phyloP scores from a whole-genome alignment of 2,888 invertebrate species.

The Epistrophe grossulariae region DNA sequence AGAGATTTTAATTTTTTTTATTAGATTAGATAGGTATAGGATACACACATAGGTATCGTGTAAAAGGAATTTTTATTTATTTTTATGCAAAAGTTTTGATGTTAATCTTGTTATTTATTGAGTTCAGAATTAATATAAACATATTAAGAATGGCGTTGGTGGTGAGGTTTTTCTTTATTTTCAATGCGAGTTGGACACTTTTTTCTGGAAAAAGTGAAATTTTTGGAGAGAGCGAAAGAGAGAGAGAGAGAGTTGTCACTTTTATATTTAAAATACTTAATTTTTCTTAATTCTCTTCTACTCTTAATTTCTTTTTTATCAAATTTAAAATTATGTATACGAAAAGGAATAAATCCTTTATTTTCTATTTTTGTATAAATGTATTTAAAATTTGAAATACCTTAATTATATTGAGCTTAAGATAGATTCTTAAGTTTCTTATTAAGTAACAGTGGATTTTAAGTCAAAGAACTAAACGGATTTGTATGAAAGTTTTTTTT shows the following conservation, averaged over 20 bases:
- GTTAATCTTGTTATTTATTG: conserved; percentile 5
- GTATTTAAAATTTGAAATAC: too few species aligned
- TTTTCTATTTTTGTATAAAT: too few species aligned
- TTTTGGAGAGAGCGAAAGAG: too few species aligned
- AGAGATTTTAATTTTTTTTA: conserved; percentile 58
- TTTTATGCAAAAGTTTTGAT: conserved; percentile 2
- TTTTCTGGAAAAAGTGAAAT: not conserved
- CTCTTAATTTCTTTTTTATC: too few species aligned
- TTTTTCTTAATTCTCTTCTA: too few species aligned
- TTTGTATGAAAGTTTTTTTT: too few species aligned
- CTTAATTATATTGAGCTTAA: too few species aligned
- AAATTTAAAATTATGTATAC: too few species aligned
- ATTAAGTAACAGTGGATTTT: too few species aligned
- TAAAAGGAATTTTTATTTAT: conserved; percentile 31
- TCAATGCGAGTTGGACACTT: not conserved
- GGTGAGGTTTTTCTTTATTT: not conserved
- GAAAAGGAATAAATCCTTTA: too few species aligned
- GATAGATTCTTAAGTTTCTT: too few species aligned
- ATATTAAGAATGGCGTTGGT: not conserved
- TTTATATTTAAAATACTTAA: not conserved
- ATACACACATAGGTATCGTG: not conserved
- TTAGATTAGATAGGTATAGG: not conserved
- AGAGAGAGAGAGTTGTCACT: not conserved
- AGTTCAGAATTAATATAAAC: not conserved
- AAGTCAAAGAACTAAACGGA: too few species aligned